Base-by-base conservation (phyloP, 2,113 vertebrate species). In the Ardeotis arabs region DNA sequence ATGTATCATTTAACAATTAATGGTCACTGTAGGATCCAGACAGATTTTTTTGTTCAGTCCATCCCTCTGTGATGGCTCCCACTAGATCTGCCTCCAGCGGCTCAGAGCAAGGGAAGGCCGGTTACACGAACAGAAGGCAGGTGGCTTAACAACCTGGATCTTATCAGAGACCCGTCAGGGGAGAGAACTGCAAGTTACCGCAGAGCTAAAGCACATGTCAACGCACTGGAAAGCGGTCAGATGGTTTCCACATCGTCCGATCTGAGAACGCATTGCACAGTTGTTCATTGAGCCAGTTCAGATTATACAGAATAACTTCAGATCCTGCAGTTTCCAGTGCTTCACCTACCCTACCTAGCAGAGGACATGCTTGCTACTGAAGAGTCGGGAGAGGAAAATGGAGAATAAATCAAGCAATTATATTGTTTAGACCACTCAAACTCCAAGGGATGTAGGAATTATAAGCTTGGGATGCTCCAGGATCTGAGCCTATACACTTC, bases 121-220 rank as follows among this genome's bases (percentile, higher is more conserved):
- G 87, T 96, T 96, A 93, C 49, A 79, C 79, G 87, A 96, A 96
- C 67, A 89, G 74, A 78, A 96, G 67, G 84, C 95, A 92, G 74
- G 82, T 94, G 92, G 95, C 77, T 91, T 96, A 89, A 96, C 94
- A 95, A 84, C 90, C 91, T 91, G 93, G 96, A 93, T 94, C 90
- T 93, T 96, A 85, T 91, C 94, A 88, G 69, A 78, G 68, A 80
- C 92, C 59, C 86, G 92, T 94, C 95, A 96, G 75, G 2, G 8
- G 83, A 90, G 87, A 82, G 96, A 96, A 95, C 94, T 68, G 69
- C 56, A 52, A 0, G 5, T 92, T 90, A 75, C 68, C 25, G 53
- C 88, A 60, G 87, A 93, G 77, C 76, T 81, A 72, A 60, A 23
- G 45, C 90, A 87, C 92, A 72, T 87, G 86, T 81, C 88, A 72